These are phyloP conservation scores for Ditylenchus weischeri DNA, from an alignment of 2,888 invertebrate species.

Conservation along the genomic window DNA sequence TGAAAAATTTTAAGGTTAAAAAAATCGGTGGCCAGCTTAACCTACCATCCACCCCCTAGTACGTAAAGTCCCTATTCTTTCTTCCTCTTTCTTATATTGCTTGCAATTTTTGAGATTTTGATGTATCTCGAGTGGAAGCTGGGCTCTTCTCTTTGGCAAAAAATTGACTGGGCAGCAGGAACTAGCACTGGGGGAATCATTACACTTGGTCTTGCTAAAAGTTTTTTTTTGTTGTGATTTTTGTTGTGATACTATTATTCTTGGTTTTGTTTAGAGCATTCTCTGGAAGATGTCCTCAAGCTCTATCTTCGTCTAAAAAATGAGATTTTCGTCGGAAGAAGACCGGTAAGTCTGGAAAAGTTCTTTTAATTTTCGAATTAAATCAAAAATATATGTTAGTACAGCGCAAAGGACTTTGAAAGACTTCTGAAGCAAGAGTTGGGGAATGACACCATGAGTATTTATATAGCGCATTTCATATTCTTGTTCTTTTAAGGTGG, in stretches of 20 bases:
- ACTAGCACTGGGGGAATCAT: slow-evolving; percentile 84
- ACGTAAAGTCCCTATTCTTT: too few species aligned
- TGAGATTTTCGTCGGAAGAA: slow-evolving; percentile 78
- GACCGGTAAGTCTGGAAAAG: slow-evolving; percentile 69
- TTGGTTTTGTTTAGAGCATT: slow-evolving; percentile 8
- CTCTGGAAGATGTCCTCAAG: slow-evolving; percentile 27
- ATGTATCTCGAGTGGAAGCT: slow-evolving; percentile 50
- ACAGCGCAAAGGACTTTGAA: slow-evolving; percentile 80
- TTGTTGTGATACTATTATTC: not conserved
- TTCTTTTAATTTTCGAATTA: too few species aligned
- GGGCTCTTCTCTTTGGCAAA: slow-evolving; percentile 49
- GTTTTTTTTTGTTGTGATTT: slow-evolving; percentile 49
- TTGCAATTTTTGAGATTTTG: slow-evolving; percentile 40
- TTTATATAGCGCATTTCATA: too few species aligned
- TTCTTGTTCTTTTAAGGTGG: too few species aligned
- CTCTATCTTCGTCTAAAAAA: slow-evolving; percentile 92
- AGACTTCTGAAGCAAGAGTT: slow-evolving; percentile 78
- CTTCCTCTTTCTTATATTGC: slow-evolving; percentile 2
- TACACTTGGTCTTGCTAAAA: slow-evolving; percentile 76
- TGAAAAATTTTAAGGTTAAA: too few species aligned
- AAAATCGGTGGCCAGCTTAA: too few species aligned
- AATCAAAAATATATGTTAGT: slow-evolving; percentile 59
- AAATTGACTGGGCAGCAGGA: slow-evolving; percentile 94
- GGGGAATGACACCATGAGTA: slow-evolving; percentile 76
- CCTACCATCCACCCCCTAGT: too few species aligned